Evolutionary conservation across 2,113 vertebrate genomes (phyloP).

Genomic region (Oncorhynchus kisutch): DNA sequence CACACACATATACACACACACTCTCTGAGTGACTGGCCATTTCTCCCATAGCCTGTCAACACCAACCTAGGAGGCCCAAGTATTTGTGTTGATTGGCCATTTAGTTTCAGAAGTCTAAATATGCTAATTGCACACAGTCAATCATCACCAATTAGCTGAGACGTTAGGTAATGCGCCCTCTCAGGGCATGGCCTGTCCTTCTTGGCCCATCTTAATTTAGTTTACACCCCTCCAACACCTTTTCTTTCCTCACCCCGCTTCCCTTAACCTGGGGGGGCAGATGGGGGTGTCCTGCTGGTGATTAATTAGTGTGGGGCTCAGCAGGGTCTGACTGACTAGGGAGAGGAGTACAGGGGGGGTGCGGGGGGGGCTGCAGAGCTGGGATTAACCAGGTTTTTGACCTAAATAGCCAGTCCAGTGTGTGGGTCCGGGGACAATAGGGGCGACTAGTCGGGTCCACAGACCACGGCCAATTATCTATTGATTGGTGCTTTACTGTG

Average conservation of each 20-base stretch:
- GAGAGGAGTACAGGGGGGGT: conserved; percentile 41
- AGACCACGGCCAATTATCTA: conserved; percentile 84
- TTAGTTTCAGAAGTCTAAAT: conserved; percentile 71
- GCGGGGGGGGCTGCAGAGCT: conserved; percentile 26
- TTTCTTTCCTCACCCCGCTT: background rate
- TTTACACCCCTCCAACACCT: conserved; percentile 34
- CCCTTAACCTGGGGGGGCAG: background rate
- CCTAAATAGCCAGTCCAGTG: conserved; percentile 84
- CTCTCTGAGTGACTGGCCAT: background rate
- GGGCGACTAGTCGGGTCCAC: conserved; percentile 76
- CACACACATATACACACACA: conserved; percentile 2
- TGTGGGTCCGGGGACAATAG: conserved; percentile 75
- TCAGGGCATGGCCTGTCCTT: conserved; percentile 58
- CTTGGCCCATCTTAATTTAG: conserved; percentile 59
- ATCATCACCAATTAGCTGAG: conserved; percentile 73
- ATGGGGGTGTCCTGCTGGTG: conserved; percentile 73
- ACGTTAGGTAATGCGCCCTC: conserved; percentile 60
- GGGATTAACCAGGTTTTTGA: conserved; percentile 80
- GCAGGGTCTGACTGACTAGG: conserved; percentile 59
- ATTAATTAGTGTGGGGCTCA: conserved; percentile 81
- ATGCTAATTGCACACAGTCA: conserved; percentile 71
- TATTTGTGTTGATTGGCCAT: conserved; percentile 72
- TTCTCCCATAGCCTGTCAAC: conserved; percentile 17
- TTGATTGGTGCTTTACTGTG: conserved; percentile 84
- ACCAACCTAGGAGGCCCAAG: conserved; percentile 54